A percentile compares a stretch with the other conserved stretches of the same genome.
phyloP scores from a whole-genome alignment of 2,797 vertebrate genomes.

The Apogon hyalosoma region DNA sequence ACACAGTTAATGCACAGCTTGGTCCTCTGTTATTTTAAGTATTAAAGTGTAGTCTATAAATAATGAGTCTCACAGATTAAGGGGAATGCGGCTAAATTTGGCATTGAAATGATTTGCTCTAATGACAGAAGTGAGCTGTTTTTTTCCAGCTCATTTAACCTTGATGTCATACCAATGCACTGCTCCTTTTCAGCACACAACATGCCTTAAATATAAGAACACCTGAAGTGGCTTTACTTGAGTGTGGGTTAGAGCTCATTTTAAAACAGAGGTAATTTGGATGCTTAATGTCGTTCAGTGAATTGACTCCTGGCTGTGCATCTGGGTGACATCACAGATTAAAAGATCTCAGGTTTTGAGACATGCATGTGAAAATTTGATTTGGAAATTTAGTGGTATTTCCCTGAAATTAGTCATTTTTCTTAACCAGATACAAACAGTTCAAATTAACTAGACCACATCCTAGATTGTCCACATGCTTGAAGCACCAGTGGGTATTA shows the following conservation, averaged over 20 bases:
- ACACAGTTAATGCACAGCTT: conserved; percentile 5
- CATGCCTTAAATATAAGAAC: not conserved
- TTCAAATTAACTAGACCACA: not conserved
- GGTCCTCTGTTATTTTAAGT: not conserved
- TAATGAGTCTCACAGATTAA: conserved; percentile 26
- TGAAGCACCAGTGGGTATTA: not conserved
- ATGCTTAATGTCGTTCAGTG: not conserved
- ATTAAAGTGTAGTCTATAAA: not conserved
- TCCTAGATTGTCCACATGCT: conserved; percentile 6
- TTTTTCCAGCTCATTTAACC: conserved; percentile 25
- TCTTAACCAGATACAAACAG: conserved; percentile 9
- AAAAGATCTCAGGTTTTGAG: conserved; percentile 18
- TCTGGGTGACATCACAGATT: conserved; percentile 65
- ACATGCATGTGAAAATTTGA: conserved; percentile 35
- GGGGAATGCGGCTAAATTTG: conserved; percentile 57
- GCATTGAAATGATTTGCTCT: conserved; percentile 13
- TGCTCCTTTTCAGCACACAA: conserved; percentile 11
- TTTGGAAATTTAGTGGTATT: conserved; percentile 55
- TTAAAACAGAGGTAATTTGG: not conserved
- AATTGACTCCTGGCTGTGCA: conserved; percentile 31
- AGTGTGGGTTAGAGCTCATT: not conserved
- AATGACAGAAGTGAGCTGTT: not conserved
- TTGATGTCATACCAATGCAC: conserved; percentile 64
- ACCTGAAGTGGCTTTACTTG: not conserved
- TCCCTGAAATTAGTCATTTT: conserved; percentile 26